Evolutionary conservation across 1,140 invertebrate species (phyloP).

Genomic region (Drosophila sproati): DNA sequence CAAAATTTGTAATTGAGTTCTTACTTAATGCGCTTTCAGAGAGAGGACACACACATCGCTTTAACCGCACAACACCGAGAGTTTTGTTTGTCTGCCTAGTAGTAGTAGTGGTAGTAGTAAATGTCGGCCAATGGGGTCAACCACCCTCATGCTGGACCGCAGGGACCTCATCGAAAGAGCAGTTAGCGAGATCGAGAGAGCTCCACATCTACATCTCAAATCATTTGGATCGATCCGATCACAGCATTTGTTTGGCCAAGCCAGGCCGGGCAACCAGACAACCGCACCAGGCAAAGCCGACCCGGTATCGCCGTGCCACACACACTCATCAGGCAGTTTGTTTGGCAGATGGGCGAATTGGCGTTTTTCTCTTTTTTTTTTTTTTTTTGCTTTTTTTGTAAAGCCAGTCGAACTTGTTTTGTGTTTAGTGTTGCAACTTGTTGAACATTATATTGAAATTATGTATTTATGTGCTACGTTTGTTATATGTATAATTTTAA

Average conservation of each 20-base stretch:
- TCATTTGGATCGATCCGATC: conserved; percentile 44
- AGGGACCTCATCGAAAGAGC: conserved; percentile 71
- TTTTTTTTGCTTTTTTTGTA: not conserved
- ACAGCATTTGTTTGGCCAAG: conserved; percentile 21
- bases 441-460: conserved; percentile 33
- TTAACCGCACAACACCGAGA: conserved; percentile 71
- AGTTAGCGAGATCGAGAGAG: conserved; percentile 53
- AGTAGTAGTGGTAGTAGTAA: conserved; percentile 22
- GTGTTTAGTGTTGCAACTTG: conserved; percentile 27
- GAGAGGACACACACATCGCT: conserved; percentile 81
- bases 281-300: conserved; percentile 33
- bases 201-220: conserved; percentile 66
- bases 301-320: conserved; percentile 16
- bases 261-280: conserved; percentile 53
- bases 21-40: conserved; percentile 83
- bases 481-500: conserved; percentile 2
- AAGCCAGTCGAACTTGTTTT: conserved; percentile 41
- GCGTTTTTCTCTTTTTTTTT: conserved; percentile 10
- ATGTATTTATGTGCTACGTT: conserved; percentile 21
- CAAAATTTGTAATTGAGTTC: conserved; percentile 78
- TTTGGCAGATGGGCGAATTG: conserved; percentile 44
- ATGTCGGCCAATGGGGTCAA: conserved; percentile 66
- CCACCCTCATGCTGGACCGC: conserved; percentile 54
- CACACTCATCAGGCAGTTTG: conserved; percentile 1
- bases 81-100: conserved; percentile 78